A percentile compares a stretch with the other conserved stretches of the same genome.
phyloP scores from a whole-genome alignment of 2,797 vertebrate genomes.

The Melanotaenia trifasciata region DNA sequence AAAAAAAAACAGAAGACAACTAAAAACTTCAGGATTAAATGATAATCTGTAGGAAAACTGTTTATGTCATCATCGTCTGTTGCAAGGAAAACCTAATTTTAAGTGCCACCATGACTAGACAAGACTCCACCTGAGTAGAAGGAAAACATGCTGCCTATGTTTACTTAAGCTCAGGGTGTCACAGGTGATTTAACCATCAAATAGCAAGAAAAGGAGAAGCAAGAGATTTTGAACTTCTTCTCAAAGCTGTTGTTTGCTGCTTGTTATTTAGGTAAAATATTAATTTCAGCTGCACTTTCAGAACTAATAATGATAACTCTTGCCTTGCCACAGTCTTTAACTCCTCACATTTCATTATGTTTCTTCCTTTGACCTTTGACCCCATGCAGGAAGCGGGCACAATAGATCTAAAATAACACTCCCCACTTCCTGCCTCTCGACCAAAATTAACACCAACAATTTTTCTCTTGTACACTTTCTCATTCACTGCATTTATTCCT shows the following conservation, averaged over 20 bases:
- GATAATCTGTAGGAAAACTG: no score
- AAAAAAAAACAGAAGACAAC: no score
- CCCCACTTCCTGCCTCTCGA: constrained; percentile 58
- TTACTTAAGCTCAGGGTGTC: not conserved
- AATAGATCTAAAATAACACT: constrained; percentile 71
- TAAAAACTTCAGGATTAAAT: no score
- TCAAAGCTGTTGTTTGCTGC: not conserved
- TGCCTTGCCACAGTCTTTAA: not conserved
- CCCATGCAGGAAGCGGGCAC: constrained; percentile 65
- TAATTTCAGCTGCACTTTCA: not conserved
- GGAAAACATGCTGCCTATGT: no score
- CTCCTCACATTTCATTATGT: constrained; percentile 23
- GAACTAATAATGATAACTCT: constrained; percentile 6
- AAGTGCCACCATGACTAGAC: not conserved
- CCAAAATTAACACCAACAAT: constrained; percentile 55
- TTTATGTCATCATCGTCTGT: no score
- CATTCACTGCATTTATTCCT: not conserved
- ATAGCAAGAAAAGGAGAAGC: not conserved
- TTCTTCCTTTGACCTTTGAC: constrained; percentile 56
- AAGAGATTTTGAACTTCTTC: not conserved
- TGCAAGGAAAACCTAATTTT: no score
- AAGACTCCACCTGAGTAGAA: not conserved
- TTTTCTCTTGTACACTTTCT: constrained; percentile 1
- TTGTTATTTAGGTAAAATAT: not conserved
- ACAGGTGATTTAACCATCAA: not conserved